Evolutionary conservation across 2,888 invertebrate species (phyloP).

Genomic region (Drosophila nigricruria): DNA sequence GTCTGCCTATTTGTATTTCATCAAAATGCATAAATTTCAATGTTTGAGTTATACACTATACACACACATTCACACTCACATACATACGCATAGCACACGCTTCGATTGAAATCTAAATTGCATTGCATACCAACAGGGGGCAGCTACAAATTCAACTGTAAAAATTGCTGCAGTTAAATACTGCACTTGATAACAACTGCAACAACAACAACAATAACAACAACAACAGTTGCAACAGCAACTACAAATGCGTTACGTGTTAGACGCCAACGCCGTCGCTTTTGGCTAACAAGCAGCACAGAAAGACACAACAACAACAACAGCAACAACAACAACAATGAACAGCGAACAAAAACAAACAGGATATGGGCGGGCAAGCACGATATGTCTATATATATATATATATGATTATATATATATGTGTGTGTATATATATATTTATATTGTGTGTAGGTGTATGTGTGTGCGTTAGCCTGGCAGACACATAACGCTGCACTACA

Average conservation of each 20-base stretch:
- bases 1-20: conserved; percentile 3
- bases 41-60: conserved; percentile 27
- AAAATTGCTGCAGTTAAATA: conserved; percentile 75
- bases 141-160: conserved; percentile 72
- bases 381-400: conserved; percentile 41
- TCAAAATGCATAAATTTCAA: conserved; percentile 64
- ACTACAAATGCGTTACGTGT: conserved; percentile 67
- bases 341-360: conserved; percentile 65
- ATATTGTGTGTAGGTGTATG: conserved; percentile 3
- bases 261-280: conserved; percentile 57
- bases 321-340: conserved; percentile 32
- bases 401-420: neutral
- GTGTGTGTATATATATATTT: conserved; percentile 9
- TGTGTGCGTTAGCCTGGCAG: conserved; percentile 32
- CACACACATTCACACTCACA: neutral
- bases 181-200: conserved; percentile 73
- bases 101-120: conserved; percentile 75
- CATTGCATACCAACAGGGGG: conserved; percentile 59
- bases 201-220: conserved; percentile 17
- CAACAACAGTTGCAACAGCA: conserved; percentile 16
- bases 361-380: conserved; percentile 68
- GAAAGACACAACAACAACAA: conserved; percentile 38
- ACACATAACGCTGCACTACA: conserved; percentile 63
- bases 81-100: conserved; percentile 32
- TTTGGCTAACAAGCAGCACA: conserved; percentile 67